Evolutionary conservation across 1,140 invertebrate species (phyloP), one percentile per base, ranked within the genome.

Genomic region (Drosophila bocqueti): DNA sequence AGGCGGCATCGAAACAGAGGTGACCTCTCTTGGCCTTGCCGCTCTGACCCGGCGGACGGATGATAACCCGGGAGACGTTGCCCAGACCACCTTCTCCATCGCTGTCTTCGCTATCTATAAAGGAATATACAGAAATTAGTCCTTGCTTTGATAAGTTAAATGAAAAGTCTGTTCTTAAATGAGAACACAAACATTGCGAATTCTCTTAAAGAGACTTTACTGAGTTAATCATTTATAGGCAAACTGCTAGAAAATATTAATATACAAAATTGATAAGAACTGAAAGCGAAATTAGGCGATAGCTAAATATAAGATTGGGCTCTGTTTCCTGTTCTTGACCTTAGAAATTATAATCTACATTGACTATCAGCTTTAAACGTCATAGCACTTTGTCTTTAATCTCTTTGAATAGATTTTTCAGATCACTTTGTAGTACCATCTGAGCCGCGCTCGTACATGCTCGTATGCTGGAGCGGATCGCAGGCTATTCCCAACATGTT

Each of bases 1-100:
- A 99, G 5, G 97, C 96, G 13, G 99, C 98, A 94, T 99, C 98
- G 93, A 99, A 99, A 82, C 98, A 98, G 2, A 99, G 94, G 93
- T 99, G 98, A 9, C 99, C 99, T 72, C 95, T 94, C 58, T 93
- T 93, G 8, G 92, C 92, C 68, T 98, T 98, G 1, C 98, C 98
- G 85, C 96, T 97, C 93, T 98, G 98, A 0, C 97, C 98, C 1
- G 98, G 97, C 15, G 98, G 98, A 31, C 98, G 94, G 91, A 98
- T 96, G n/a, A 98, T 96, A 76, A 98, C 94, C 58, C 98, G 96
- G 81, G 97, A 98, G 13, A 99, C 96, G 93, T 99, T 99, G 8
- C 98, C 98, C 76, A 99, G 94, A 10, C 98, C 97, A 40, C 97
- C 97, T 91, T 99, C 98, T 57, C 97, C 97, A 92, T 98, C 98